Conservation (phyloP, 92 coral and sea anemone species). For the Porites lobata region DNA sequence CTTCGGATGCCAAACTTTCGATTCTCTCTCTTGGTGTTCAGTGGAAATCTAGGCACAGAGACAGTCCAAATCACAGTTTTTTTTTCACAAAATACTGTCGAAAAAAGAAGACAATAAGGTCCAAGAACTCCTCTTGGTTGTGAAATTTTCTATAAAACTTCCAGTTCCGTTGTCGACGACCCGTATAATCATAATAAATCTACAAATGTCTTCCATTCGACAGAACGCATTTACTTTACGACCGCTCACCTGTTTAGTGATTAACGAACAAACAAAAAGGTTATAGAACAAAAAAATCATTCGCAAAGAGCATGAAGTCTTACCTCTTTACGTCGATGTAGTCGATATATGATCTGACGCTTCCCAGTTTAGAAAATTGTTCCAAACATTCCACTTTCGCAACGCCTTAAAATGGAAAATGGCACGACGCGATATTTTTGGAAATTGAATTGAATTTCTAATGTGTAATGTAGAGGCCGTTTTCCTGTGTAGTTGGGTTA, state of each 20-base stretch:
- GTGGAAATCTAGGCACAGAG: neutral
- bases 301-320: neutral
- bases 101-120: neutral
- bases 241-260: neutral
- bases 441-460: neutral
- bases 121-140: neutral
- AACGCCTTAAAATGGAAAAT: constrained; percentile 23
- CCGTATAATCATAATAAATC: constrained; percentile 10
- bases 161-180: constrained; percentile 45
- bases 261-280: neutral
- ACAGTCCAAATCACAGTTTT: neutral
- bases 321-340: constrained; percentile 16
- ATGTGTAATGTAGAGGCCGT: neutral
- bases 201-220: neutral
- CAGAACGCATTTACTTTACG: neutral
- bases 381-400: constrained; percentile 38
- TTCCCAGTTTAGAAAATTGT: constrained; percentile 9
- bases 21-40: neutral
- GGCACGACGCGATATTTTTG: neutral
- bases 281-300: neutral
- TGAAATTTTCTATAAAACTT: constrained; percentile 7
- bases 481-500: neutral
- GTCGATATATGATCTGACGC: constrained; percentile 17
- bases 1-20: neutral
- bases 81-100: neutral